A percentile compares a stretch with the other conserved stretches of the same genome.
These are phyloP conservation scores for Ophioderma brevispina DNA, from an alignment of 35 echinoderm and acorn worm genomes.

Conservation along the genomic window DNA sequence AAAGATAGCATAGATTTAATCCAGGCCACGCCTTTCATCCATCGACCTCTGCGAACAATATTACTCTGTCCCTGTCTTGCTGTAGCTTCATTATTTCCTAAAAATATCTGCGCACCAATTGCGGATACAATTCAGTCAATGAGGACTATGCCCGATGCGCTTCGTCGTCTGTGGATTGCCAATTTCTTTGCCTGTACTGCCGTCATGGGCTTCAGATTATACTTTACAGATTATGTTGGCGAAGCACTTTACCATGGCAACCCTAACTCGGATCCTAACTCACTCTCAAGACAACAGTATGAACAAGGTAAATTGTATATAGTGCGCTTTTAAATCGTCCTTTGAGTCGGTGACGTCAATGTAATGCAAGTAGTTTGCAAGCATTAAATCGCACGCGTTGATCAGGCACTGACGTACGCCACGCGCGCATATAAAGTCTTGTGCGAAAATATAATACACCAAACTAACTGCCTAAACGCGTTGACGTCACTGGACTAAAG, in stretches of 20 bases:
- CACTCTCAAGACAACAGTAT: constrained; percentile 48
- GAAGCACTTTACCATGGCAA: constrained; percentile 85
- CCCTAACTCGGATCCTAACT: constrained; percentile 54
- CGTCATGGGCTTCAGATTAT: constrained; percentile 89
- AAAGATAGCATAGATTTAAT: not conserved
- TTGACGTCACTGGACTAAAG: too few relatives aligned
- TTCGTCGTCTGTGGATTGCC: constrained; percentile 69
- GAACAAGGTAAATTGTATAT: constrained; percentile 92
- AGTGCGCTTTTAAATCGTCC: not conserved
- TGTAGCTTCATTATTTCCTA: not conserved
- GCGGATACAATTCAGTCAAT: constrained; percentile 35
- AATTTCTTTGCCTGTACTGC: constrained; percentile 78
- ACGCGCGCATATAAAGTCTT: too few relatives aligned
- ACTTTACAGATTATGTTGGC: constrained; percentile 93
- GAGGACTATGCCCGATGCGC: constrained; percentile 73
- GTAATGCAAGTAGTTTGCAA: not conserved
- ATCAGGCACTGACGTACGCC: too few relatives aligned
- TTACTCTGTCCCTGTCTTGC: not conserved
- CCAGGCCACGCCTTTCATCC: not conserved
- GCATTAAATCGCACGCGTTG: too few relatives aligned
- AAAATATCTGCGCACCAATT: not conserved
- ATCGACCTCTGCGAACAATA: not conserved
- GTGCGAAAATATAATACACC: too few relatives aligned
- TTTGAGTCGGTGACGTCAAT: too few relatives aligned
- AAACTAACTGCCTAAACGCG: too few relatives aligned